A percentile compares a stretch with the other conserved stretches of the same genome.
Conservation (phyloP, 1,140 invertebrate genomes). For the Apis dorsata region DNA sequence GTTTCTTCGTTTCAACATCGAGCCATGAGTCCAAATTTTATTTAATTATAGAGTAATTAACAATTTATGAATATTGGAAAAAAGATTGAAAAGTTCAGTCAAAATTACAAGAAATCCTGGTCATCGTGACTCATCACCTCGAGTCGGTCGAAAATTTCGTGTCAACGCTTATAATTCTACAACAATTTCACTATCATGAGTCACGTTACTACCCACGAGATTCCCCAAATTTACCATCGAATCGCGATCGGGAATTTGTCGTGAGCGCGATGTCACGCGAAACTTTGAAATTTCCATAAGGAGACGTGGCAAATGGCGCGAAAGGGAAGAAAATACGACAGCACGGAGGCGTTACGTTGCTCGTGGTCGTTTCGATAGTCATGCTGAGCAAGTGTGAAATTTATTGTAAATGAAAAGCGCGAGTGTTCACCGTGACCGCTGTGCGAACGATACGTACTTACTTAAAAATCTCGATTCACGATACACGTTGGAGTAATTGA, state of each 20-base stretch:
- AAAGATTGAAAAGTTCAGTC: too few relatives aligned
- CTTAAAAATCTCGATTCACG: not conserved
- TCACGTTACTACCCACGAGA: not conserved
- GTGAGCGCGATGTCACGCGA: not conserved
- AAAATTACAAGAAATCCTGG: too few relatives aligned
- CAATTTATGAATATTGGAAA: too few relatives aligned
- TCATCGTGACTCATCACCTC: too few relatives aligned
- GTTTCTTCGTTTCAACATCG: too few relatives aligned
- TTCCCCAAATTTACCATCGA: not conserved
- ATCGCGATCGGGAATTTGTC: not conserved
- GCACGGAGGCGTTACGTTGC: slow-evolving; percentile 41
- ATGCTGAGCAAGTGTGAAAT: slow-evolving; percentile 57
- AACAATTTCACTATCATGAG: not conserved
- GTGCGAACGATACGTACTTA: not conserved
- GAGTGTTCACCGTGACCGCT: slow-evolving; percentile 5
- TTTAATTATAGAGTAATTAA: too few relatives aligned
- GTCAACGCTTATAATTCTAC: too few relatives aligned
- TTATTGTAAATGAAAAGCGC: slow-evolving; percentile 38
- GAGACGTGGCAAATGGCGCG: not conserved
- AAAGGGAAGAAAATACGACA: slow-evolving; percentile 32
- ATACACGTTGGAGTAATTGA: too few relatives aligned
- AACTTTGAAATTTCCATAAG: not conserved
- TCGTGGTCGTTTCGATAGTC: slow-evolving; percentile 45
- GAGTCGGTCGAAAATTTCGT: not conserved
- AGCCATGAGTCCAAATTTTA: too few relatives aligned